Base-by-base conservation (phyloP, 1,140 invertebrate species). In the Drosophila quadrilineata region DNA sequence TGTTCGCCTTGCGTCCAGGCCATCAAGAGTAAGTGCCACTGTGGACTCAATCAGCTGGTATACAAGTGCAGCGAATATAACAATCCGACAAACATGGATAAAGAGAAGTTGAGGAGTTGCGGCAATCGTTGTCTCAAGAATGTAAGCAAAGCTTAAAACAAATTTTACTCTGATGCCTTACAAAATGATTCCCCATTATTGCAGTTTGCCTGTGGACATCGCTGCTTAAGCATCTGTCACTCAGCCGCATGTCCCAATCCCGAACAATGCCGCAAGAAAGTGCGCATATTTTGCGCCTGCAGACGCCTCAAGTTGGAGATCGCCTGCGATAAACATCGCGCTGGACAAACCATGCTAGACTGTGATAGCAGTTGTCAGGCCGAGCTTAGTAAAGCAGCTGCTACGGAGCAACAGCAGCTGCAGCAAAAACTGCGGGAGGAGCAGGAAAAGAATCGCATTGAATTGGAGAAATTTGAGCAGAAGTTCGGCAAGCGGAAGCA, bases 71-170 rank as follows among this genome's bases (percentile, higher is more conserved):
- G 88, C 26, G 92, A 94, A 70, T 92, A 95, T 75, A 92, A 91
- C 4, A 88, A 89, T 8, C 90, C 26, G 89, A 91, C n/a, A n/a
- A n/a, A n/a, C n/a, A n/a, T n/a, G 64, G 60, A 40, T 0, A 68
- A 68, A 1, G 90, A 63, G 6, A 63, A 68, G 41, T 43, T 80
- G 9, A 49, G 53, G 10, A 80, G 71, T 22, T 79, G 82, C 28
- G 85, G 69, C n/a, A 96, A 96, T 88, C 95, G 95, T 57, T 98
- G 97, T 88, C 94, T 96, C 1, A 96, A 94, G 90, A 94, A 93
- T 91, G 95, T 96, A 90, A 92, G 90, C 90, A 63, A n/a, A n/a
- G n/a, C n/a, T n/a, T n/a, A n/a, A n/a, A 0, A 3, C 6, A 12
- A 0, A 17, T 17, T 5, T 53, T 3, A 9, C 6, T 9, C n/a